Base-by-base conservation (phyloP, 2,797 vertebrate species). In the Pithecia hirsuta region DNA sequence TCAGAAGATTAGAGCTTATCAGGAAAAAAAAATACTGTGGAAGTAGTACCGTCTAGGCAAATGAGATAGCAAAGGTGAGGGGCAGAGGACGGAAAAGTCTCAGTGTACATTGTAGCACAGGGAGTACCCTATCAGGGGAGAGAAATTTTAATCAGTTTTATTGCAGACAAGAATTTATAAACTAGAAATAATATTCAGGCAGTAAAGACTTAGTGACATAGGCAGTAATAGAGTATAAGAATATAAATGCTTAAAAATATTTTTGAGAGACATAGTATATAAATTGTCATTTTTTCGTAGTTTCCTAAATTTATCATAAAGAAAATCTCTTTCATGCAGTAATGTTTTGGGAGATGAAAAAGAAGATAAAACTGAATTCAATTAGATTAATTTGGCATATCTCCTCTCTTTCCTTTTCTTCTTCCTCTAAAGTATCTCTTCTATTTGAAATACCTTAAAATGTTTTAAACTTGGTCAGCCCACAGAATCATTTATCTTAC, bases 301-400 rank as follows among this genome's bases (percentile, higher is more conserved):
- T 89, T 87, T 20, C n/a, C 13, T n/a, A 61, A 76, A 87, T 19
- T 86, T 89, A 70, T 81, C 44, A 46, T 36, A 67, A 83, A 70
- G 22, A 28, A 6, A 5, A 55, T 86, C 44, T 24, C 41, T 80
- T 67, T 89, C 14, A 59, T 59, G 14, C 4, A 76, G 7, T 57
- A 36, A 86, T 95, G 0, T 59, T 72, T 59, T 81, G 4, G 61
- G 57, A 95, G 11, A 64, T 64, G 48, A 1, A 2, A 46, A 92
- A 74, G 11, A 84, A 6, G 30, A 1, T 0, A 55, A 86, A 59
- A 80, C 78, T 91, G 76, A 93, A 44, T 98, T 98, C 98, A 98
- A 55, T 83, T 96, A 28, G n/a, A 95, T 98, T 97, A 96, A 93
- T 88, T 36, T 95, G 74, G 17, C 59, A 70, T 88, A 82, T 3